A percentile compares a stretch with the other conserved stretches of the same genome.
Evolutionary conservation across 2,797 vertebrate genomes (phyloP).

Genomic region (Crocidura indochinensis): DNA sequence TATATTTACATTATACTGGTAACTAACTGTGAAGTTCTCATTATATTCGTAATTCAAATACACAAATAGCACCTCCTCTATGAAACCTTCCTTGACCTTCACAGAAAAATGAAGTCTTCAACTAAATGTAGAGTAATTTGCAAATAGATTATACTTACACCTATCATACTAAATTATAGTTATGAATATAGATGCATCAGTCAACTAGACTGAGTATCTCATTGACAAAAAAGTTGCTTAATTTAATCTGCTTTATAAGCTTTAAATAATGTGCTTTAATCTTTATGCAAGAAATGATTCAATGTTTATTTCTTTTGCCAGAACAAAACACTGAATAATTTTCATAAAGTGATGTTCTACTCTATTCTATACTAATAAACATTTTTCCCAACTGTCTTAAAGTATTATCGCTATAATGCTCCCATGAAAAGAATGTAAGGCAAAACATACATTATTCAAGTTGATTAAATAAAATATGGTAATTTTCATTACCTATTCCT

Average conservation of each 20-base stretch:
- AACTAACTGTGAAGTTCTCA: neutral
- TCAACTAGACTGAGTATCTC: neutral
- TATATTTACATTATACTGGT: too few relatives aligned
- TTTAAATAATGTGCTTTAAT: slow-evolving; percentile 2
- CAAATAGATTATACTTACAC: neutral
- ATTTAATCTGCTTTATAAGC: neutral
- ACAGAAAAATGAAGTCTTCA: slow-evolving; percentile 7
- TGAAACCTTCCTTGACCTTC: slow-evolving; percentile 21
- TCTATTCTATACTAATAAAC: neutral
- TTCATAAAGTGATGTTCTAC: slow-evolving; percentile 9
- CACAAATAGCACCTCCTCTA: neutral
- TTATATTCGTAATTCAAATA: neutral
- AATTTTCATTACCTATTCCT: neutral
- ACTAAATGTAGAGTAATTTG: neutral
- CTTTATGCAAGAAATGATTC: neutral
- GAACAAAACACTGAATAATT: neutral
- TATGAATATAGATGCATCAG: neutral
- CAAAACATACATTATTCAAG: slow-evolving; percentile 4
- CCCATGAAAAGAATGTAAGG: slow-evolving; percentile 21
- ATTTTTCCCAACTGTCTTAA: slow-evolving; percentile 30
- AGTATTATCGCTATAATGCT: neutral
- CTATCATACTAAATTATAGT: neutral
- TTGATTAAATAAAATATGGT: neutral
- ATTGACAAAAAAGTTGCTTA: slow-evolving; percentile 16
- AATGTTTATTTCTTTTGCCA: slow-evolving; percentile 16